Base-by-base conservation (phyloP, 2,888 invertebrate species). In the Amblyjoppa fuscipennis region DNA sequence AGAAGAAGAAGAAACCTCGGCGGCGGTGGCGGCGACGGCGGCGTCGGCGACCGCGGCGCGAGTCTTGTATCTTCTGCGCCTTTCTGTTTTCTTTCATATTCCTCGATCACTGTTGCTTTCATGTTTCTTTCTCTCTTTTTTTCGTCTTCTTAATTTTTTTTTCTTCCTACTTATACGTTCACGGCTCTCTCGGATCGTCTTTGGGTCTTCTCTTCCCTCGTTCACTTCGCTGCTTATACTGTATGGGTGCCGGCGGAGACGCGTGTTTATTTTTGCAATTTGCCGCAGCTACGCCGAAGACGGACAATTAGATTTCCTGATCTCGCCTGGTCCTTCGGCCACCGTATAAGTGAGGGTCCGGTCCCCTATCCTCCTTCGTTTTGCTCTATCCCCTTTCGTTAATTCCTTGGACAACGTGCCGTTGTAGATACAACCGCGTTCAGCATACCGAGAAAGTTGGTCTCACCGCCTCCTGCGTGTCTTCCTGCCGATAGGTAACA, bases 191-290 rank as follows among this genome's bases (percentile, higher is more conserved):
- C 74, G 59, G 79, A 79, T 78, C 84, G 86, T 87, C 88, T 87
- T 86, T 89, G 87, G 88, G 85, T 89, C 87, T 83, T 73, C 49
- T 64, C 82, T 81, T 85, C 86, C 86, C 90, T 89, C 87, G 89
- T 88, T 89, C 88, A 88, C 86, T 87, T 81, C 83, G 81, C 64
- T 16, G 85, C 89, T 89, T 88, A 90, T 38, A 38, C 7, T 20
- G 25, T 77, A 41, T 89, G 87, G 88, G 86, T 89, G 83, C 89
- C 59, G 64, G 83, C 83, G 70, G 61, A 74, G 83, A 83, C 86
- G 81, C 91, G 91, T 93, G 93, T 93, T 93, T 93, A 93, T 93
- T 93, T 93, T 93, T 93, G 93, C 92, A 93, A 93, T 93, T 93
- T 93, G 89, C 91, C 87, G 88, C 87, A 87, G 88, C 89, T 81